Percentiles rank a stretch among this genome's conserved stretches.
phyloP scores from a whole-genome alignment of 2,113 vertebrate genomes.

The Otis tarda region DNA sequence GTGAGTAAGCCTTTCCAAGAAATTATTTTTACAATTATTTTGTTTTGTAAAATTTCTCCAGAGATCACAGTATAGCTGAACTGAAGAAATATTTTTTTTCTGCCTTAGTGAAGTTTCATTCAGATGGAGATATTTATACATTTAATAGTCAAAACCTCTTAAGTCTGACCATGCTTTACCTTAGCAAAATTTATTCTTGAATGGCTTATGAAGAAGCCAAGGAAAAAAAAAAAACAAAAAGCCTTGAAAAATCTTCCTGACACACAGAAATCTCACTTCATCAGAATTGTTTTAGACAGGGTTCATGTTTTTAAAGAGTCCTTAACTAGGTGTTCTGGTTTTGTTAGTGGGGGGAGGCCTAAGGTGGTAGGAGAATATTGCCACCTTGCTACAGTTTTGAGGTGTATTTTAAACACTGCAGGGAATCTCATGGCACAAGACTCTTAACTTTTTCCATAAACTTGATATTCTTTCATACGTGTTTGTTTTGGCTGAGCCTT shows the following conservation, averaged over 20 bases:
- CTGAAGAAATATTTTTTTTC: not conserved
- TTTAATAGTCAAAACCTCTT: not conserved
- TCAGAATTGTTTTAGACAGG: not conserved
- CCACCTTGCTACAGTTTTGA: not conserved
- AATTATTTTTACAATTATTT: not conserved
- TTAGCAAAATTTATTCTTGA: not conserved
- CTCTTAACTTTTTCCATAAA: not conserved
- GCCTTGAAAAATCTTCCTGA: not conserved
- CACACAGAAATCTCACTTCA: not conserved
- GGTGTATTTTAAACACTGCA: not conserved
- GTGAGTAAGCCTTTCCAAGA: not conserved
- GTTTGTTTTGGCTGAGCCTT: not conserved
- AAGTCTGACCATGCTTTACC: not conserved
- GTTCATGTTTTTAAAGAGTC: not conserved
- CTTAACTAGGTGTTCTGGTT: no score
- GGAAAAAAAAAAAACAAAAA: not conserved
- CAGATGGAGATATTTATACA: not conserved
- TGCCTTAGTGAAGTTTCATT: not conserved
- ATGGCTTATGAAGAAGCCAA: not conserved
- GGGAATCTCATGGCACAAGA: not conserved
- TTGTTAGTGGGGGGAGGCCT: no score
- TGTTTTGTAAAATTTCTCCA: not conserved
- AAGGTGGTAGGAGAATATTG: not conserved
- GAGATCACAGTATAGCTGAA: not conserved
- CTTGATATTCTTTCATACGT: fast-evolving